These are phyloP conservation scores for Teleopsis dalmanni DNA, from an alignment of 1,140 invertebrate species.

Conservation along the genomic window DNA sequence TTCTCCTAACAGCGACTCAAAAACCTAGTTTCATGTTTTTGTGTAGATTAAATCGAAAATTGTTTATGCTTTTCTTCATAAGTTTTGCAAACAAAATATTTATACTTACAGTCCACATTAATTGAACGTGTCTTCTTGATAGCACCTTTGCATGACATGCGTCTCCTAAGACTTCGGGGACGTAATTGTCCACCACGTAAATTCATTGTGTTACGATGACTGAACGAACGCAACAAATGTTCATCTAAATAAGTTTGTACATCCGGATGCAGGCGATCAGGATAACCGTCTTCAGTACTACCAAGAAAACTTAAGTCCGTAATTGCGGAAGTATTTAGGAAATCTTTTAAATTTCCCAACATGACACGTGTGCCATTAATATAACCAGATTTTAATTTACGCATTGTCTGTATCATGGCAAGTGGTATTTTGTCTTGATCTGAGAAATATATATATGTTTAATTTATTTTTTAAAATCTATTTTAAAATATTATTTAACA, in stretches of 20 bases:
- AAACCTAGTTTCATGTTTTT: too few species aligned
- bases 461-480: not conserved
- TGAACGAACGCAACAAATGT: slow-evolving; percentile 72
- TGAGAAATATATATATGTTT: slow-evolving; percentile 37
- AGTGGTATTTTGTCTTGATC: slow-evolving; percentile 87
- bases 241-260: slow-evolving; percentile 83
- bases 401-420: slow-evolving; percentile 94
- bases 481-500: not conserved
- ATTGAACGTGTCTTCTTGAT: slow-evolving; percentile 83
- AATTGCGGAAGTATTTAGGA: slow-evolving; percentile 91
- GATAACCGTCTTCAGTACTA: slow-evolving; percentile 82
- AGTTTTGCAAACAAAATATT: slow-evolving; percentile 1
- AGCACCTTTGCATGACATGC: slow-evolving; percentile 76
- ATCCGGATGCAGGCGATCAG: slow-evolving; percentile 74
- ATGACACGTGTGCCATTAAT: slow-evolving; percentile 96
- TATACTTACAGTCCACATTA: slow-evolving; percentile 67
- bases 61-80: too few species aligned
- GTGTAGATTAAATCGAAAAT: too few species aligned
- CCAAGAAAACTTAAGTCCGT: slow-evolving; percentile 92
- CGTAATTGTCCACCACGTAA: slow-evolving; percentile 48
- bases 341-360: slow-evolving; percentile 83
- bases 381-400: slow-evolving; percentile 97
- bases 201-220: slow-evolving; percentile 61
- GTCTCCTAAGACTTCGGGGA: slow-evolving; percentile 53
- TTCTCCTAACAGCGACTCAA: too few species aligned